These are phyloP conservation scores for Chrysocyon brachyurus DNA, from an alignment of 2,797 vertebrate species.

Conservation along the genomic window DNA sequence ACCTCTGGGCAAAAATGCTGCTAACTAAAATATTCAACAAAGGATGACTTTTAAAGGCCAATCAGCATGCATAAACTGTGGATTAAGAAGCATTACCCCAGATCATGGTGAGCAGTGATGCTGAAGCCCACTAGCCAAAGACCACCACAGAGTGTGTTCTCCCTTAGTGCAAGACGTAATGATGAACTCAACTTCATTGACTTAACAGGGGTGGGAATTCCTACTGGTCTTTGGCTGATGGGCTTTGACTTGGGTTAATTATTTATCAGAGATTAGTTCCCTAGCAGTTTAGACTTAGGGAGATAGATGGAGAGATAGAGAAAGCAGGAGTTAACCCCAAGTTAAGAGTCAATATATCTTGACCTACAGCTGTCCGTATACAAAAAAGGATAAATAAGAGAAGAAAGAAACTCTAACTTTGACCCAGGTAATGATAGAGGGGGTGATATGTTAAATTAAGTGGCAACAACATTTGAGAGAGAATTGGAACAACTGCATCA, in stretches of 20 bases:
- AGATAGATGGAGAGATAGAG: background rate
- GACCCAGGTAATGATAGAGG: background rate
- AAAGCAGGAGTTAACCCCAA: background rate
- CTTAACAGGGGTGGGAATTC: fast-evolving
- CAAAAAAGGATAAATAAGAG: background rate
- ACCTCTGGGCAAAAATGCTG: background rate
- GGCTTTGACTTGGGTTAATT: background rate
- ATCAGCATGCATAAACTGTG: background rate
- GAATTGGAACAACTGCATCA: background rate
- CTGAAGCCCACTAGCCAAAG: background rate
- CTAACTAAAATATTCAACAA: background rate
- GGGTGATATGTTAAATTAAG: background rate
- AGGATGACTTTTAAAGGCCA: background rate
- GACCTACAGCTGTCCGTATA: background rate
- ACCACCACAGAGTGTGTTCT: background rate
- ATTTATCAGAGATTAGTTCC: background rate
- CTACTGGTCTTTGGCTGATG: background rate
- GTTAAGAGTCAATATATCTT: background rate
- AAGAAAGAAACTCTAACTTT: background rate
- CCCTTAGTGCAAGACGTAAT: background rate
- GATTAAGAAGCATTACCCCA: background rate
- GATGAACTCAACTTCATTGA: background rate
- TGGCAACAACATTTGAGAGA: background rate
- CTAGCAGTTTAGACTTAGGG: background rate
- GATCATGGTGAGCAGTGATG: no score